Evolutionary conservation across 1,140 invertebrate species (phyloP), one percentile per base, ranked within the genome.

Genomic region (Coptotermes formosanus): DNA sequence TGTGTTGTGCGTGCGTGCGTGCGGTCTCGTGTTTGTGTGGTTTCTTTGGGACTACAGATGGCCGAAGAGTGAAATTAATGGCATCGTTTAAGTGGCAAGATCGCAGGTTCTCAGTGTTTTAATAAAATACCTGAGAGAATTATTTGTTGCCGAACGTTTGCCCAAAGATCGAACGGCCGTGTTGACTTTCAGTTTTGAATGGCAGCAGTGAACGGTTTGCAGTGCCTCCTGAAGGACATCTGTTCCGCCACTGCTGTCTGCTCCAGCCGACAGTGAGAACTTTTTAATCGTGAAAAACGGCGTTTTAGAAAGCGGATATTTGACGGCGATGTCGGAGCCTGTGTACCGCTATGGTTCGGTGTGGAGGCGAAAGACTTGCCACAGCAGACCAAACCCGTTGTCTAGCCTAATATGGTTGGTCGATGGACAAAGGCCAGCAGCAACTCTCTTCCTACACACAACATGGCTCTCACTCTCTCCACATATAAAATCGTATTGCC

Each of bases 381-480:
- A 75, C 25, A 75, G n/a, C 64, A 75, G n/a, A 75, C 64, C 64
- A 25, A 25, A 30, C 64, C 52, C 52, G 52, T 55, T 55, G 52
- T 55, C 52, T 9, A 55, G 16, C 52, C 64, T 75, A 75, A 75
- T 75, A 75, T 75, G 64, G 64, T 30, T 11, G 64, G 64, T 4
- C 8, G 64, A 75, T 75, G 64, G 64, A 75, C 64, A 75, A 75
- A 75, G 64, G 64, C 64, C 64, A 75, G 64, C 64, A 75, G n/a
- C 25, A 75, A n/a, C 30, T n/a, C 8, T 6, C 64, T n/a, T 75
- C 64, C 64, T 30, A 75, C 64, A 75, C 64, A 75, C 21, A n/a
- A 25, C 25, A 21, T 75, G 64, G 6, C 64, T 25, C 25, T 75
- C n/a, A 16, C 64, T 75, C 64, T 75, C 64, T 75, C 64, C 8